Percentiles rank a stretch among this genome's conserved stretches.
These are phyloP conservation scores for Furcula furcula DNA, from an alignment of 2,888 invertebrate species.

Conservation along the genomic window DNA sequence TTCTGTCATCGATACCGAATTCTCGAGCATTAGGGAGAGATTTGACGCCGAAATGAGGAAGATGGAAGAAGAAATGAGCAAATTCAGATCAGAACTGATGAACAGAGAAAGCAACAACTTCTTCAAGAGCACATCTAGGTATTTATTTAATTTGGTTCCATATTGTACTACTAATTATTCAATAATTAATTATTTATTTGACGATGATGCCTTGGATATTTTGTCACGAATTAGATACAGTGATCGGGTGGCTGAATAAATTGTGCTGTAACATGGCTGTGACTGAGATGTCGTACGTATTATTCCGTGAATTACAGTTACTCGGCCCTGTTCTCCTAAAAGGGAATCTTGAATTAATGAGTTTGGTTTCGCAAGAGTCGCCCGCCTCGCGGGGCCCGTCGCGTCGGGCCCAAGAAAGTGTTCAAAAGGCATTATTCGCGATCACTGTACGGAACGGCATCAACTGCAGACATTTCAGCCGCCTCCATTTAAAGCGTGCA, in stretches of 20 bases:
- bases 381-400: constrained; percentile 54
- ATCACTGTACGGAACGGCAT: constrained; percentile 77
- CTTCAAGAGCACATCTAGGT: constrained; percentile 95
- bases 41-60: constrained; percentile 98
- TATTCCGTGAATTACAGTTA: constrained; percentile 58
- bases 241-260: constrained; percentile 23
- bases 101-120: constrained; percentile 95
- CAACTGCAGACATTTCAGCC: constrained; percentile 77
- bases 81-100: constrained; percentile 95
- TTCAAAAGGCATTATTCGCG: constrained; percentile 76
- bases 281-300: too few species aligned
- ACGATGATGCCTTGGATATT: too few species aligned
- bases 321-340: constrained; percentile 64
- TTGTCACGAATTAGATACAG: too few species aligned
- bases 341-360: constrained; percentile 78
- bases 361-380: constrained; percentile 68
- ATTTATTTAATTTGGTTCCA: constrained; percentile 51
- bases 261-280: constrained; percentile 31
- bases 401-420: constrained; percentile 53
- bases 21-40: constrained; percentile 96
- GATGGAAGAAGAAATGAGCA: constrained; percentile 99
- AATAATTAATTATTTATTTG: too few species aligned
- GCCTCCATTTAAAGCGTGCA: constrained; percentile 83
- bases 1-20: constrained; percentile 97
- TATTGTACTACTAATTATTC: too few species aligned